phyloP scores from a whole-genome alignment of 2,797 vertebrate genomes.

The Philypnodon macrostomus region DNA sequence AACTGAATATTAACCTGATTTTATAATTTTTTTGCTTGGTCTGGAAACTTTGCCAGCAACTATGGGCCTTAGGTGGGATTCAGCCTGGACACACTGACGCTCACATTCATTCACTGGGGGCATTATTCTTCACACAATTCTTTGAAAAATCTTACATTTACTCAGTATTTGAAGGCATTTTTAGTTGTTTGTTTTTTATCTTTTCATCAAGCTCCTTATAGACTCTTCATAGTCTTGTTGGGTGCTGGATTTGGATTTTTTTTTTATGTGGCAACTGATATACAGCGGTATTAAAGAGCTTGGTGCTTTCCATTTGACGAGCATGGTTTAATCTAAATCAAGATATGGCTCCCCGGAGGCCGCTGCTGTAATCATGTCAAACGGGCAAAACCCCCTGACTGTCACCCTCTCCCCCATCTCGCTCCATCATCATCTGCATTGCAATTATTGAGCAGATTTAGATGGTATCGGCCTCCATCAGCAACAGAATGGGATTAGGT shows the following conservation, averaged over 20 bases:
- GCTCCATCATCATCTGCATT: constrained; percentile 67
- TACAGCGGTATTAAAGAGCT: constrained; percentile 61
- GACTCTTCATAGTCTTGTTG: constrained; percentile 48
- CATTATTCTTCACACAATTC: neutral
- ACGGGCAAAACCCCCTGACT: constrained; percentile 43
- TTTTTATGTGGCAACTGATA: constrained; percentile 59
- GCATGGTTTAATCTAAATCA: constrained; percentile 72
- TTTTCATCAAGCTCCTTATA: constrained; percentile 41
- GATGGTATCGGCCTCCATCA: constrained; percentile 60
- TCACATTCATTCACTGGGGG: too few relatives aligned
- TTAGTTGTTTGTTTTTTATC: constrained; percentile 28
- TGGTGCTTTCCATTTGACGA: constrained; percentile 65
- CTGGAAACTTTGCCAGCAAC: too few relatives aligned
- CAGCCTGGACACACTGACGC: too few relatives aligned
- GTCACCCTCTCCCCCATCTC: constrained; percentile 54
- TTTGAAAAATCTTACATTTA: too few relatives aligned
- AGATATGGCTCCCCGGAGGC: constrained; percentile 61
- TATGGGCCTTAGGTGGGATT: too few relatives aligned
- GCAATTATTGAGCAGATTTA: constrained; percentile 69
- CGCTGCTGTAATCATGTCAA: constrained; percentile 67
- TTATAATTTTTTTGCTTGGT: too few relatives aligned
- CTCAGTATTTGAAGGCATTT: too few relatives aligned
- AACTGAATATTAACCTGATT: too few relatives aligned
- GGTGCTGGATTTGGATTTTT: constrained; percentile 1
- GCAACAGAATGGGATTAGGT: constrained; percentile 55